Evolutionary conservation across 2,797 vertebrate genomes (phyloP).

Genomic region (Diplodus sargus): DNA sequence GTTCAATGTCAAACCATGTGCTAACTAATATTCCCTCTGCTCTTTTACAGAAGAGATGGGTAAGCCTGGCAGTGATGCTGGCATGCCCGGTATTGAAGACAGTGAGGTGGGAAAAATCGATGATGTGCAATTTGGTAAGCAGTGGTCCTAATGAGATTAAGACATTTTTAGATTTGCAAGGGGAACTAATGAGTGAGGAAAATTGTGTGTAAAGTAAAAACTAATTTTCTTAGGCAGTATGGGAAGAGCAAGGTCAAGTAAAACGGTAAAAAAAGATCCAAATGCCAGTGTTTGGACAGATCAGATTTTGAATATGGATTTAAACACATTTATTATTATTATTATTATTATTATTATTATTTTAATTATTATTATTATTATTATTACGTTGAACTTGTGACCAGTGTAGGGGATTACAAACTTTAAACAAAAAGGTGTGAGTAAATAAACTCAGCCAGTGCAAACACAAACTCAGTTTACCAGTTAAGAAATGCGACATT

Average conservation of each 20-base stretch:
- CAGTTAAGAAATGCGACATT: not conserved
- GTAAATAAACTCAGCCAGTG: not conserved
- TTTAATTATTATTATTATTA: too few relatives aligned
- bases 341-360: too few relatives aligned
- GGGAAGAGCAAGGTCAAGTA: not conserved
- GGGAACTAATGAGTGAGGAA: not conserved
- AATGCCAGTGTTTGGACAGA: not conserved
- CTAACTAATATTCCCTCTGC: not conserved
- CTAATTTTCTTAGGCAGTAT: not conserved
- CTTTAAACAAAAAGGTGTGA: not conserved
- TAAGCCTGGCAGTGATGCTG: conserved; percentile 94
- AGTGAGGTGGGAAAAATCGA: conserved; percentile 93
- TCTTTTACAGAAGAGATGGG: conserved; percentile 86
- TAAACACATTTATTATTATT: not conserved
- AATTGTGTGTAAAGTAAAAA: not conserved
- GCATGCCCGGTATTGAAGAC: conserved; percentile 99
- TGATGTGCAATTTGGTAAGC: conserved; percentile 89
- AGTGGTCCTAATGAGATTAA: not conserved
- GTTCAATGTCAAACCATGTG: not conserved
- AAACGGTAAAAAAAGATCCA: not conserved
- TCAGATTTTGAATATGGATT: not conserved
- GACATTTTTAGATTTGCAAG: not conserved
- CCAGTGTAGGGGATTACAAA: not conserved
- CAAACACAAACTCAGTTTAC: not conserved
- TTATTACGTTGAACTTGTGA: not conserved